Percentiles rank a stretch among this genome's conserved stretches.
phyloP scores from a whole-genome alignment of 2,888 invertebrate genomes.

The Drosophila nr. fundita region DNA sequence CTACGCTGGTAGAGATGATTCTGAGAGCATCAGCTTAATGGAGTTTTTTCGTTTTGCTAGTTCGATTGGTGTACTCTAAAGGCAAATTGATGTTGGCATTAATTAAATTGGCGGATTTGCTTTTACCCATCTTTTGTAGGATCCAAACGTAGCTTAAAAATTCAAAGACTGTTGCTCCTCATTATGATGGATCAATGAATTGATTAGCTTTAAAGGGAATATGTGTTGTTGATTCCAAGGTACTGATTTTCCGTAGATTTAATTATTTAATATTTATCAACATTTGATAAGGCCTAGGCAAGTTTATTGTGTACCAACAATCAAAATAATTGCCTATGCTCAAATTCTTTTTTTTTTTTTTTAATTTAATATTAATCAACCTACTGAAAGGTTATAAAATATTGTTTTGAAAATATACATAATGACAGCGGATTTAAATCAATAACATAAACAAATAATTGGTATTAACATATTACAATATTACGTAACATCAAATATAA shows the following conservation, averaged over 20 bases:
- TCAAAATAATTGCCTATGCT: constrained; percentile 1
- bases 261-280: background rate
- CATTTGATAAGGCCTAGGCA: background rate
- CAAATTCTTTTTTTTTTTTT: too few species aligned
- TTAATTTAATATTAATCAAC: too few species aligned
- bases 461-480: too few species aligned
- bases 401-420: too few species aligned
- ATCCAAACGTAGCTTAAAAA: background rate
- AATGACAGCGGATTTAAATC: too few species aligned
- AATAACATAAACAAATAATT: too few species aligned
- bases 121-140: background rate
- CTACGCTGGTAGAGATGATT: background rate
- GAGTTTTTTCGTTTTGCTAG: background rate
- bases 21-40: background rate
- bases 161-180: background rate
- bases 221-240: background rate
- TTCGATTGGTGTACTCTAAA: background rate
- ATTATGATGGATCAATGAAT: background rate
- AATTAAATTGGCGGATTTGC: background rate
- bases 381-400: too few species aligned
- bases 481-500: too few species aligned
- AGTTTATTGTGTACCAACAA: background rate
- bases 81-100: background rate
- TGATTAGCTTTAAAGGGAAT: background rate
- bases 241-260: background rate